Conservation (phyloP, 2,113 vertebrate genomes). For the Semnornis frantzii region DNA sequence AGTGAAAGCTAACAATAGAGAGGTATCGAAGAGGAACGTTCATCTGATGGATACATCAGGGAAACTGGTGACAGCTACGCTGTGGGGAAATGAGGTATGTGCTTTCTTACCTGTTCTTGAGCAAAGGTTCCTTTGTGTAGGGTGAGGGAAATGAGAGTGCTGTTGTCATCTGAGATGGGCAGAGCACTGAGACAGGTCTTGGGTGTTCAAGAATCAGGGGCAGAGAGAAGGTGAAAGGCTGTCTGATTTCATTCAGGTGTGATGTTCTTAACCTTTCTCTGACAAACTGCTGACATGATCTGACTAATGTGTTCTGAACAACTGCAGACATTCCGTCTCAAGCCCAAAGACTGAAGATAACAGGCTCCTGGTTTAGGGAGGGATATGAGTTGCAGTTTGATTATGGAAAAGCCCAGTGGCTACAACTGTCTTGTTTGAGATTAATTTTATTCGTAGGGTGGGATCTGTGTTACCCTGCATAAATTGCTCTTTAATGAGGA, state of each 20-base stretch:
- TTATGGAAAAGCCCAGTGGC: conserved; percentile 1
- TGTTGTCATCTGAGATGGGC: conserved; percentile 15
- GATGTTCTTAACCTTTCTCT: conserved; percentile 54
- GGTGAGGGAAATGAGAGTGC: neutral
- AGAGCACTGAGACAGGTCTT: neutral
- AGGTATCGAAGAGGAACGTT: conserved; percentile 91
- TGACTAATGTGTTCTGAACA: conserved; percentile 60
- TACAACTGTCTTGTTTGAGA: neutral
- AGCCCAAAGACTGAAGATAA: neutral
- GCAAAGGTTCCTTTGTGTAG: neutral
- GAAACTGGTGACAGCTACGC: conserved; percentile 87
- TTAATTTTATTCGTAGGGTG: neutral
- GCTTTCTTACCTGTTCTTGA: neutral
- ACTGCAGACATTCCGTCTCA: conserved; percentile 37
- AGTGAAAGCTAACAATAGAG: conserved; percentile 86
- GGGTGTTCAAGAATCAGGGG: neutral
- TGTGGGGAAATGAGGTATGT: conserved; percentile 94
- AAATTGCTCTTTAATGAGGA: neutral
- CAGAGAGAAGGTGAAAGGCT: conserved; percentile 43
- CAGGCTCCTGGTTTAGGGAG: neutral
- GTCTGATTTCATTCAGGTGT: conserved; percentile 60
- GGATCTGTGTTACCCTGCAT: neutral
- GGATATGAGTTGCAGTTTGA: neutral
- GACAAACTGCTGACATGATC: conserved; percentile 64
- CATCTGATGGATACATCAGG: conserved; percentile 91